Evolutionary conservation across 2,888 invertebrate species (phyloP).

Genomic region (Cybosia mesomella): DNA sequence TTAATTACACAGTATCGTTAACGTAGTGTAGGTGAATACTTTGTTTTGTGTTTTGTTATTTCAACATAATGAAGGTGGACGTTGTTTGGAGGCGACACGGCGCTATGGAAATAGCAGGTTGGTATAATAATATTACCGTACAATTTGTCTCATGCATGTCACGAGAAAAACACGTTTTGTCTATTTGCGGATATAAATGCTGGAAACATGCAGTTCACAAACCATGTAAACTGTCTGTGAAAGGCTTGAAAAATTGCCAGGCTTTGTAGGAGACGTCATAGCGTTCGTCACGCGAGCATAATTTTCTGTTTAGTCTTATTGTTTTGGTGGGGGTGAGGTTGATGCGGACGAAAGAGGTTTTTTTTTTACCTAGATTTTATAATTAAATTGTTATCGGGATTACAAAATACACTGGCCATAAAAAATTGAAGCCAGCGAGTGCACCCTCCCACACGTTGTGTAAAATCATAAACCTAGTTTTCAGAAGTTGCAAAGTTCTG

Average conservation of each 20-base stretch:
- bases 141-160: background rate
- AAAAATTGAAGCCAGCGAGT: background rate
- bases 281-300: conserved; percentile 17
- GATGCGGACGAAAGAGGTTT: background rate
- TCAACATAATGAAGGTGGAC: conserved; percentile 81
- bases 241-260: conserved; percentile 19
- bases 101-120: conserved; percentile 77
- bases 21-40: conserved; percentile 49
- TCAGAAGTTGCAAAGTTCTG: background rate
- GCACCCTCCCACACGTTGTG: background rate
- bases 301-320: conserved; percentile 8
- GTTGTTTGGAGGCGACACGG: conserved; percentile 76
- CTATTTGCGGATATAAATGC: background rate
- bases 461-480: conserved; percentile 1
- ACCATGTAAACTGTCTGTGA: conserved; percentile 5
- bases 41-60: conserved; percentile 71
- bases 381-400: background rate
- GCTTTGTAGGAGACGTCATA: conserved; percentile 24
- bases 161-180: background rate
- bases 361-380: background rate
- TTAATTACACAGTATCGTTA: conserved; percentile 57
- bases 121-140: conserved; percentile 49
- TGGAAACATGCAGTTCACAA: background rate
- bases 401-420: background rate
- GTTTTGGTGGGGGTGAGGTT: conserved; percentile 12